Percentiles rank a stretch among this genome's conserved stretches.
phyloP scores from a whole-genome alignment of 1,140 invertebrate species.

The Acromyrmex charruanus region DNA sequence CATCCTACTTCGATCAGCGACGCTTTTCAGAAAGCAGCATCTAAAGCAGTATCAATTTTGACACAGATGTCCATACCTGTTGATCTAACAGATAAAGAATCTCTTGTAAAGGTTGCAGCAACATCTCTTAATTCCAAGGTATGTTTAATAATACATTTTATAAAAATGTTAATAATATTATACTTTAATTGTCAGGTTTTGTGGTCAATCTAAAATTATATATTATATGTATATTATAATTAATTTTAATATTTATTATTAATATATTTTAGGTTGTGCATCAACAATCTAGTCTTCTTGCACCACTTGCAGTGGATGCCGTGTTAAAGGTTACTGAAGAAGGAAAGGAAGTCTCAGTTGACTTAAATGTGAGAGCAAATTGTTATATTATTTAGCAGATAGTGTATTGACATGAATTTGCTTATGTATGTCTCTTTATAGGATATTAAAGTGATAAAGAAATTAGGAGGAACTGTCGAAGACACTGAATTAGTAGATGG shows the following conservation, averaged over 20 bases:
- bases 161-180: not conserved
- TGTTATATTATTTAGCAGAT: conserved; percentile 13
- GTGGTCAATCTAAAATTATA: not conserved
- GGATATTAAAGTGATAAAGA: conserved; percentile 98
- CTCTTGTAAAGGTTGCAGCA: conserved; percentile 97
- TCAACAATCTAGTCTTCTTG: conserved; percentile 97
- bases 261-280: conserved; percentile 92
- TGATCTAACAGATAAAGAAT: conserved; percentile 95
- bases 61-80: conserved; percentile 95
- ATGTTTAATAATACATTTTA: conserved; percentile 35
- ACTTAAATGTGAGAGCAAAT: conserved; percentile 86
- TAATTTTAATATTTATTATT: conserved; percentile 35
- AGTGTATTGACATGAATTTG: not conserved
- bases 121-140: conserved; percentile 99
- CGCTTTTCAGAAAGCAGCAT: conserved; percentile 96
- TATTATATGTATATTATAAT: conserved; percentile 8
- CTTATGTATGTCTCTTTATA: conserved; percentile 61
- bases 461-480: conserved; percentile 98
- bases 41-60: conserved; percentile 95
- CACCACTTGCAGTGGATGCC: conserved; percentile 98
- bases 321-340: conserved; percentile 94
- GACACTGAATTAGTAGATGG: conserved; percentile 99
- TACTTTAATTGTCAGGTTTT: not conserved
- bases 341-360: conserved; percentile 88
- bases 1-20: conserved; percentile 99